phyloP scores from a whole-genome alignment of 2,113 vertebrate genomes.

The Plestiodon gilberti region DNA sequence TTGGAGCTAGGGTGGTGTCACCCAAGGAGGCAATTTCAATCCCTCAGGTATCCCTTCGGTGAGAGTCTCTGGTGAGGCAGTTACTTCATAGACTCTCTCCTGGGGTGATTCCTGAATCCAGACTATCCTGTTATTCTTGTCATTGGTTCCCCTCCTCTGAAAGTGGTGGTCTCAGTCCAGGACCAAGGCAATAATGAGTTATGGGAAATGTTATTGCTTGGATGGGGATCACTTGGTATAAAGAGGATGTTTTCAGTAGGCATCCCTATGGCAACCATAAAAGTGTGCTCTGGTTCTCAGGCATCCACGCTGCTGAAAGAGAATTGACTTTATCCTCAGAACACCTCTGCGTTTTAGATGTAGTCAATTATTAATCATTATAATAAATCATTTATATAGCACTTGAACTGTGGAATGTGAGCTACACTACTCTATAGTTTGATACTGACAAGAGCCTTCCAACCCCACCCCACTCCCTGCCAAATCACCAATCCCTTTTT shows the following conservation, averaged over 20 bases:
- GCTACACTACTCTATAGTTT: background rate
- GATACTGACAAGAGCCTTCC: background rate
- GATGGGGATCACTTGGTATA: background rate
- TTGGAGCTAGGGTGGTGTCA: no score
- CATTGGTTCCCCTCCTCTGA: no score
- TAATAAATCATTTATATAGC: background rate
- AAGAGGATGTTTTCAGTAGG: background rate
- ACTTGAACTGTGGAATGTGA: background rate
- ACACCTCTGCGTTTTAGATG: background rate
- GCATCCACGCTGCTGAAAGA: no score
- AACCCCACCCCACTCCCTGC: background rate
- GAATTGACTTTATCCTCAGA: background rate
- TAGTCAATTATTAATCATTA: slow-evolving; percentile 18
- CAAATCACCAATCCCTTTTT: background rate
- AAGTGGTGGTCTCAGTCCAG: no score
- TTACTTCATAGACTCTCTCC: no score
- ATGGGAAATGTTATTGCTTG: background rate
- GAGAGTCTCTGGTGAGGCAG: no score
- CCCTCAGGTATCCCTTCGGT: no score
- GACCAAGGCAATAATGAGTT: background rate
- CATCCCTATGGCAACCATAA: slow-evolving; percentile 1
- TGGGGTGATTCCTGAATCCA: no score
- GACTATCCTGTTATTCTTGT: no score
- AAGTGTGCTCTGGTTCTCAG: background rate
- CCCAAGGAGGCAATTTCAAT: no score